phyloP scores from a whole-genome alignment of 1,140 invertebrate species.

The Plectus sambesii region DNA sequence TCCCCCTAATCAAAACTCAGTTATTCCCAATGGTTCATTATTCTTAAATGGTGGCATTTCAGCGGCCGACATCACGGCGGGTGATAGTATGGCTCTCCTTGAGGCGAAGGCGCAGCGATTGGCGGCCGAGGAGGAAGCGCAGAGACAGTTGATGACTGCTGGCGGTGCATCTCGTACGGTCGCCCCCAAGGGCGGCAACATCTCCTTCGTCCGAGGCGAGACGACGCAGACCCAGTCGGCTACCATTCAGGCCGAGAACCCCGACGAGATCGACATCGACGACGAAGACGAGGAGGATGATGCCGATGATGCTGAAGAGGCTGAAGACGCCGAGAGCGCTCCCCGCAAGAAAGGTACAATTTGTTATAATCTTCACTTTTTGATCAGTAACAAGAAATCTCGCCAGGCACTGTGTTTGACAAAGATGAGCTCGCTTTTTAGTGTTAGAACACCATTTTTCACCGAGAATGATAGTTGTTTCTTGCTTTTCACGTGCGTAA shows the following conservation, averaged over 20 bases:
- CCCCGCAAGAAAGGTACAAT: neutral
- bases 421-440: too few species aligned
- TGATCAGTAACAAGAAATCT: too few species aligned
- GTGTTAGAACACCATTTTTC: too few species aligned
- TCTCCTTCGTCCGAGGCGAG: conserved; percentile 41
- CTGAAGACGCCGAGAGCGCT: neutral
- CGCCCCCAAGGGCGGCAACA: conserved; percentile 25
- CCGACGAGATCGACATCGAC: conserved; percentile 44
- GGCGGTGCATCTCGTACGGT: neutral
- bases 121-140: conserved; percentile 25
- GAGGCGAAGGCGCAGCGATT: conserved; percentile 33
- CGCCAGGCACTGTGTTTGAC: too few species aligned
- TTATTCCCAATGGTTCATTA: conserved; percentile 12
- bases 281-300: conserved; percentile 36
- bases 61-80: conserved; percentile 34
- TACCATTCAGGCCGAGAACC: conserved; percentile 42
- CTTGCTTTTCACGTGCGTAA: too few species aligned
- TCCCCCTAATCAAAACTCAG: neutral
- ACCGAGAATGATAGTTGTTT: too few species aligned
- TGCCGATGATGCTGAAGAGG: conserved; percentile 21
- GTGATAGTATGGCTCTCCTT: conserved; percentile 37
- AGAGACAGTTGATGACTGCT: neutral
- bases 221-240: conserved; percentile 29
- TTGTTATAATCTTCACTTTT: neutral
- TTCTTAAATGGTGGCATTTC: conserved; percentile 33